These are phyloP conservation scores for Megalonaias nervosa DNA, from an alignment of 1,140 invertebrate genomes.

Conservation along the genomic window DNA sequence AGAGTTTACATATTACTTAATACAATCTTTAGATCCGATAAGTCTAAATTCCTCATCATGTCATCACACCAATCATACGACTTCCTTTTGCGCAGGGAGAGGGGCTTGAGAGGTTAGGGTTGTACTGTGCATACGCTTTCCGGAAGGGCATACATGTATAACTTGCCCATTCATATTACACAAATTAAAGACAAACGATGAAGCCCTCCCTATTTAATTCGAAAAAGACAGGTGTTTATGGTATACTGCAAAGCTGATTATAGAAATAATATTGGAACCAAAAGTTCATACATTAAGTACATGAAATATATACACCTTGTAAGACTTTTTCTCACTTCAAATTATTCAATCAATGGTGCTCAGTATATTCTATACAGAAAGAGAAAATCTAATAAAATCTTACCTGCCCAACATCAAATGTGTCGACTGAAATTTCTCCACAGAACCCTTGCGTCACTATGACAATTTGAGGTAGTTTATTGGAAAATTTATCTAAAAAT, in stretches of 20 bases:
- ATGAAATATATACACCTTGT: not conserved
- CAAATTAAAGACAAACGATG: no score
- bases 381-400: not conserved
- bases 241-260: not conserved
- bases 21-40: not conserved
- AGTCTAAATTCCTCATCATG: not conserved
- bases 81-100: no score
- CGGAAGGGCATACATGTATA: no score
- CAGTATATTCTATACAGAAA: not conserved
- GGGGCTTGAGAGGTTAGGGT: no score
- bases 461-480: slow-evolving; percentile 8
- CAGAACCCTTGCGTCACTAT: slow-evolving; percentile 21
- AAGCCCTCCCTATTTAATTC: no score
- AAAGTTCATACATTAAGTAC: not conserved
- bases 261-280: not conserved
- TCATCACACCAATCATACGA: no score
- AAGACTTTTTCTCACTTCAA: not conserved
- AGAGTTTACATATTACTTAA: not conserved
- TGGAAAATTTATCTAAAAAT: slow-evolving; percentile 13
- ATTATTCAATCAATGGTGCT: not conserved
- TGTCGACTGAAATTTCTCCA: slow-evolving; percentile 13
- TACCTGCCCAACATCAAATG: slow-evolving; percentile 17
- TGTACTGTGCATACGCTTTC: no score
- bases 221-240: not conserved
- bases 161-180: no score